Evolutionary conservation across 2,797 vertebrate species (phyloP).

Genomic region (Martes flavigula): DNA sequence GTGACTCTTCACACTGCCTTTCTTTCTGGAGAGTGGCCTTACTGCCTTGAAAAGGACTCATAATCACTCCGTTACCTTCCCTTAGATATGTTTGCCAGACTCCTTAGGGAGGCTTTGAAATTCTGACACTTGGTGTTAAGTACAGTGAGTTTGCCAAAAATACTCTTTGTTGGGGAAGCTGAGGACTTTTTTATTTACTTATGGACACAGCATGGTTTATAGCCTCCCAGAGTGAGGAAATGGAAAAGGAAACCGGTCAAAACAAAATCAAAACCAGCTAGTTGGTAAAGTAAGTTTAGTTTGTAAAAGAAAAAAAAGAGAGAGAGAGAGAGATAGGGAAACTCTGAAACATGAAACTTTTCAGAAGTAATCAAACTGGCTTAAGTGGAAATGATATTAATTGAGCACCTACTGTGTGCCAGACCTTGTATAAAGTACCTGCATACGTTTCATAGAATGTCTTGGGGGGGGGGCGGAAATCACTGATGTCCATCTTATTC

Average conservation of each 20-base stretch:
- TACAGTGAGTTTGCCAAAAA: slow-evolving; percentile 75
- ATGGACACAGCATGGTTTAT: slow-evolving; percentile 62
- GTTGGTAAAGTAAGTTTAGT: slow-evolving; percentile 57
- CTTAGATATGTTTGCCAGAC: slow-evolving; percentile 74
- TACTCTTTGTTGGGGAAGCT: slow-evolving; percentile 71
- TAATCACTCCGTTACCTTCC: slow-evolving; percentile 71
- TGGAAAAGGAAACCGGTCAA: slow-evolving; percentile 62
- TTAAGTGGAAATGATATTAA: slow-evolving; percentile 29
- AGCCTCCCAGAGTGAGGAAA: slow-evolving; percentile 70
- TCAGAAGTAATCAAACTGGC: slow-evolving; percentile 29
- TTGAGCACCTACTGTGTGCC: neutral
- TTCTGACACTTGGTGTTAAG: slow-evolving; percentile 69
- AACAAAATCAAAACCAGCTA: slow-evolving; percentile 66
- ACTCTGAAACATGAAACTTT: neutral
- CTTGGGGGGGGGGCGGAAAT: neutral
- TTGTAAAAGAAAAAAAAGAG: slow-evolving; percentile 11
- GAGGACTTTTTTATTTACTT: slow-evolving; percentile 67
- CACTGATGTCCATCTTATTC: neutral
- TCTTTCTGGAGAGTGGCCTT: slow-evolving; percentile 65
- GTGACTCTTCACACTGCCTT: slow-evolving; percentile 68
- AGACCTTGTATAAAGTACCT: neutral
- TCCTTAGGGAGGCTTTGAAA: slow-evolving; percentile 81
- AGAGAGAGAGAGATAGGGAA: neutral
- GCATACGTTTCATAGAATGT: neutral
- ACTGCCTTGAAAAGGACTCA: slow-evolving; percentile 68